phyloP scores from a whole-genome alignment of 2,888 invertebrate species.

The Hypsopygia costalis region DNA sequence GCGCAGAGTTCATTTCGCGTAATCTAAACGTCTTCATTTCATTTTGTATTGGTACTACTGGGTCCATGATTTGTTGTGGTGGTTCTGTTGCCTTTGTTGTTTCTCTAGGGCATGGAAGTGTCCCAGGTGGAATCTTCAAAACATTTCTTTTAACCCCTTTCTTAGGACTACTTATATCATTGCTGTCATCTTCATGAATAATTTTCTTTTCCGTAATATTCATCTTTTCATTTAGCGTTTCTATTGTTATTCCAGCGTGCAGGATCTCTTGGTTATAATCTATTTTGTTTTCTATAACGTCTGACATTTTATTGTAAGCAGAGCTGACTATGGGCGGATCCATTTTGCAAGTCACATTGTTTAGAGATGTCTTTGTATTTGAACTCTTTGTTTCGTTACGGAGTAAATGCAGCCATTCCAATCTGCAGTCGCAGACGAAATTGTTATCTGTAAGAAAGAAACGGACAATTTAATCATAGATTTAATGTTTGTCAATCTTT shows the following conservation, averaged over 20 bases:
- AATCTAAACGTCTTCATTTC: conserved; percentile 73
- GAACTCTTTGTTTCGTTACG: conserved; percentile 87
- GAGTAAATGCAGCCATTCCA: conserved; percentile 89
- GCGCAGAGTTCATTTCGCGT: conserved; percentile 52
- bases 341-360: conserved; percentile 86
- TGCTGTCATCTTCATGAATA: conserved; percentile 34
- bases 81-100: conserved; percentile 54
- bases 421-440: conserved; percentile 90
- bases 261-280: conserved; percentile 60
- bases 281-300: conserved; percentile 44
- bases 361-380: conserved; percentile 84
- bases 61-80: conserved; percentile 56
- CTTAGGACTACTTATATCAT: conserved; percentile 36
- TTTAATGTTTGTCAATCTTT: too few relatives aligned
- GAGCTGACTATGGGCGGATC: conserved; percentile 75
- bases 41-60: conserved; percentile 67
- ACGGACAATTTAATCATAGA: too few relatives aligned
- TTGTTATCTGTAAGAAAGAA: conserved; percentile 86
- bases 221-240: conserved; percentile 52
- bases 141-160: conserved; percentile 61
- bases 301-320: conserved; percentile 68
- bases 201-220: conserved; percentile 53
- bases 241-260: conserved; percentile 57
- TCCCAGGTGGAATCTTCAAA: conserved; percentile 61
- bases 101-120: conserved; percentile 64